These are phyloP conservation scores for Benthosema pterotum DNA, from an alignment of 2,797 vertebrate genomes.

Conservation along the genomic window DNA sequence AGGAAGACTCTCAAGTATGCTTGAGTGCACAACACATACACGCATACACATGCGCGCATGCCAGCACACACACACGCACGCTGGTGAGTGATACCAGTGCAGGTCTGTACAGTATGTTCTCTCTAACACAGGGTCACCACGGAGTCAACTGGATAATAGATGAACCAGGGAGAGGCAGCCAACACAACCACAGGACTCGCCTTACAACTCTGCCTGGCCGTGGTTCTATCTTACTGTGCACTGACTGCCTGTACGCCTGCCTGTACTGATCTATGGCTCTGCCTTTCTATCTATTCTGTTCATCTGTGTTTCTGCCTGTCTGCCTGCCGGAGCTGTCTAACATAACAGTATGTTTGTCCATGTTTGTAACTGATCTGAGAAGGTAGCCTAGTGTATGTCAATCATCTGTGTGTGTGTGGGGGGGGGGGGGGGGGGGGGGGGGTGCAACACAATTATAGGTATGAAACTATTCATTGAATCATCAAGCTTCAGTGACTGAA, in stretches of 20 bases:
- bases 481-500: too few relatives aligned
- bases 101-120: constrained; percentile 42
- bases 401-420: background rate
- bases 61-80: constrained; percentile 17
- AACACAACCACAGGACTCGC: constrained; percentile 54
- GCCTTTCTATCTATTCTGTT: constrained; percentile 21
- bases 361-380: constrained; percentile 10
- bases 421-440: too few relatives aligned
- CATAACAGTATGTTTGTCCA: constrained; percentile 10
- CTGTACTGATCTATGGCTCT: background rate
- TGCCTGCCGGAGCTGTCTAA: background rate
- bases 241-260: too few relatives aligned
- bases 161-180: constrained; percentile 55
- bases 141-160: constrained; percentile 74
- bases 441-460: too few relatives aligned
- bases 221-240: background rate
- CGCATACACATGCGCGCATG: background rate
- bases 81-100: constrained; percentile 50
- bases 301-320: constrained; percentile 32
- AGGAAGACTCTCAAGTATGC: constrained; percentile 20
- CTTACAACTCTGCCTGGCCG: constrained; percentile 27
- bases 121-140: constrained; percentile 57
- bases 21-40: background rate
- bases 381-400: constrained; percentile 12
- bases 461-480: too few relatives aligned